phyloP scores from a whole-genome alignment of 2,888 invertebrate species.

The Parasteatoda lunata region DNA sequence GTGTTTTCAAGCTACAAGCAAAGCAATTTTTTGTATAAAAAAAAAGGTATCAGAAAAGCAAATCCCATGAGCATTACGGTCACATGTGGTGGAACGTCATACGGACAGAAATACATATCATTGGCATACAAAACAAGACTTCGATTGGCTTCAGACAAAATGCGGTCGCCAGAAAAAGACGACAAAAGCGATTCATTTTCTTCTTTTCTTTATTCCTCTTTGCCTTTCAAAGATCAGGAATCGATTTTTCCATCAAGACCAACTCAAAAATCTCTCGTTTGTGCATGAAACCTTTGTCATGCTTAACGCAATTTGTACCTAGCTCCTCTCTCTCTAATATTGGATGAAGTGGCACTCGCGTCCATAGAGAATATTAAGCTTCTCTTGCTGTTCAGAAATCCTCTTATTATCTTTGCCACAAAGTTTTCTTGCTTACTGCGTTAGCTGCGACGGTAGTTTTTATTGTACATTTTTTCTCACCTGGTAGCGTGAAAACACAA shows the following conservation, averaged over 20 bases:
- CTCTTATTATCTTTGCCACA: slow-evolving; percentile 25
- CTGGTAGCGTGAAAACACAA: no score
- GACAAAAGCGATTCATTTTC: slow-evolving; percentile 49
- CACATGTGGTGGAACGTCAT: slow-evolving; percentile 33
- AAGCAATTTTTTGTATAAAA: no score
- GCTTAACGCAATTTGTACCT: slow-evolving; percentile 32
- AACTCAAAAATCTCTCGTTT: not conserved
- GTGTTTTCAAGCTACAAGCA: no score
- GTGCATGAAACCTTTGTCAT: not conserved
- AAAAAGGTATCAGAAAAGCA: not conserved
- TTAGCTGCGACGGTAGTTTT: no score
- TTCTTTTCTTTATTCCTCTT: slow-evolving; percentile 5
- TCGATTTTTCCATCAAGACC: slow-evolving; percentile 55
- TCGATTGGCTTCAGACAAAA: slow-evolving; percentile 56
- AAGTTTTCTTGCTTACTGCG: not conserved
- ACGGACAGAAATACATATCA: slow-evolving; percentile 43
- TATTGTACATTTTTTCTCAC: no score
- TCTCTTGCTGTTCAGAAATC: slow-evolving; percentile 14
- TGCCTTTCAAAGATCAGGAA: slow-evolving; percentile 28
- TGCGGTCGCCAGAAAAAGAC: slow-evolving; percentile 34
- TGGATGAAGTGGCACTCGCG: slow-evolving; percentile 19
- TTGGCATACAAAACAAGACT: slow-evolving; percentile 57
- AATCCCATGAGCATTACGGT: slow-evolving; percentile 43
- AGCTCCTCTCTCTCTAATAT: slow-evolving; percentile 21
- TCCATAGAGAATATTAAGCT: slow-evolving; percentile 24